These are phyloP conservation scores for Andrena praecox DNA, from an alignment of 2,888 invertebrate genomes.

Conservation along the genomic window DNA sequence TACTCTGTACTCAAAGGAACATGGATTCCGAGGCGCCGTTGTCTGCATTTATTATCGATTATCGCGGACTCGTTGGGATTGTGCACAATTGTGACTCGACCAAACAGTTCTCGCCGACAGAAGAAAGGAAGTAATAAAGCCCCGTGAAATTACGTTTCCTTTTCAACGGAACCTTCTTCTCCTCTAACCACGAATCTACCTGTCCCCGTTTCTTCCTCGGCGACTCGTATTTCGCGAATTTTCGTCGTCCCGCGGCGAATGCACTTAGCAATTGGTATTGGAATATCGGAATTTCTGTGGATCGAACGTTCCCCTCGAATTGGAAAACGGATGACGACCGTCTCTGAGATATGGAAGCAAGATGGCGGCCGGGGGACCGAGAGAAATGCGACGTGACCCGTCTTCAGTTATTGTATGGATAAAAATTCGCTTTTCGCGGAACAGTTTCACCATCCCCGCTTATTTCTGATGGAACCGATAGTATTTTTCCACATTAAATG, in stretches of 20 bases:
- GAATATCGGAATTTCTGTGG: slow-evolving; percentile 12
- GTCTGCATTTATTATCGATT: slow-evolving; percentile 3
- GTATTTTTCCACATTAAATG: neutral
- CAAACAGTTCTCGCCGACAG: slow-evolving; percentile 22
- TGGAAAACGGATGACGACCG: slow-evolving; percentile 27
- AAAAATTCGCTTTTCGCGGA: neutral
- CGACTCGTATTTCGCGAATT: neutral
- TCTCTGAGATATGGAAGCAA: slow-evolving; percentile 1
- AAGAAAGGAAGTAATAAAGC: slow-evolving; percentile 41
- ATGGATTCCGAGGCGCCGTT: neutral
- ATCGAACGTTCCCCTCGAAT: slow-evolving; percentile 15
- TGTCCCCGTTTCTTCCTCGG: neutral
- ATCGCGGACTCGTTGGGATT: neutral
- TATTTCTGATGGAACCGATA: neutral
- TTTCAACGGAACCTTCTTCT: neutral
- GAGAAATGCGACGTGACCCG: neutral
- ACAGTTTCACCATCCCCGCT: neutral
- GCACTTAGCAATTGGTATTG: slow-evolving; percentile 25
- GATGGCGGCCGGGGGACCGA: neutral
- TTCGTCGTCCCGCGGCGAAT: neutral
- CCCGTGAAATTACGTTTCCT: slow-evolving; percentile 35
- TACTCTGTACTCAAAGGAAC: slow-evolving; percentile 3
- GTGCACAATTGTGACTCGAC: neutral
- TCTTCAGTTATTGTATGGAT: neutral
- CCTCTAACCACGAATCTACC: neutral